Percentiles rank a stretch among this genome's conserved stretches.
Evolutionary conservation across 1,140 invertebrate species (phyloP).

Genomic region (Carcinoscorpius rotundicauda): DNA sequence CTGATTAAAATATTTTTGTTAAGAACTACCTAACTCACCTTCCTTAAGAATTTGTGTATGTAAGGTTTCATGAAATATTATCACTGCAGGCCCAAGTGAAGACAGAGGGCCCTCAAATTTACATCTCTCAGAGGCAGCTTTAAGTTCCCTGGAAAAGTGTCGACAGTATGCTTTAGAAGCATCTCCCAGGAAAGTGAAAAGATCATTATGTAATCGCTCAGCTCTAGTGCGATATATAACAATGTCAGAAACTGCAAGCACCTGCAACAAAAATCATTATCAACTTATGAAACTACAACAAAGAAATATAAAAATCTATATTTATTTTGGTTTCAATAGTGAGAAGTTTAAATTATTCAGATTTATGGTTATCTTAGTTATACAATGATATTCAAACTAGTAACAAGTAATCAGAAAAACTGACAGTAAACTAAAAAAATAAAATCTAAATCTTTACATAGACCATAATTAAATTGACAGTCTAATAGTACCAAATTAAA

Average conservation of each 20-base stretch:
- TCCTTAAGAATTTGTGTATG: slow-evolving; percentile 40
- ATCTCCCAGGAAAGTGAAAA: slow-evolving; percentile 65
- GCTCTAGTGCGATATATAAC: slow-evolving; percentile 65
- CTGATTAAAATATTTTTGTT: background rate
- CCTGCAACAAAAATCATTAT: slow-evolving; percentile 28
- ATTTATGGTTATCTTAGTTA: too few relatives aligned
- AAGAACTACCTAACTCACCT: background rate
- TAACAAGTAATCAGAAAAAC: too few relatives aligned
- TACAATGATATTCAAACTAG: too few relatives aligned
- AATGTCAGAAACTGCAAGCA: slow-evolving; percentile 66
- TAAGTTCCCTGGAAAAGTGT: slow-evolving; percentile 55
- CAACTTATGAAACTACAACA: too few relatives aligned
- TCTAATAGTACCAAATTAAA: too few relatives aligned
- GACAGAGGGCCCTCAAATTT: slow-evolving; percentile 34
- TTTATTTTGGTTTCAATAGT: too few relatives aligned
- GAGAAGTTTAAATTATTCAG: too few relatives aligned
- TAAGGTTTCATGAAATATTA: slow-evolving; percentile 69
- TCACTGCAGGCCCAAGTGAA: slow-evolving; percentile 54
- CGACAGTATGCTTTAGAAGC: slow-evolving; percentile 60
- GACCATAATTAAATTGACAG: too few relatives aligned
- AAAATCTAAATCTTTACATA: too few relatives aligned
- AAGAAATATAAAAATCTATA: too few relatives aligned
- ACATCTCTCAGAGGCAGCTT: slow-evolving; percentile 41
- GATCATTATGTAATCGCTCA: slow-evolving; percentile 60
- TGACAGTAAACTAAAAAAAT: too few relatives aligned